Conservation (phyloP, 1,140 invertebrate genomes). For the Mercenaria mercenaria region DNA sequence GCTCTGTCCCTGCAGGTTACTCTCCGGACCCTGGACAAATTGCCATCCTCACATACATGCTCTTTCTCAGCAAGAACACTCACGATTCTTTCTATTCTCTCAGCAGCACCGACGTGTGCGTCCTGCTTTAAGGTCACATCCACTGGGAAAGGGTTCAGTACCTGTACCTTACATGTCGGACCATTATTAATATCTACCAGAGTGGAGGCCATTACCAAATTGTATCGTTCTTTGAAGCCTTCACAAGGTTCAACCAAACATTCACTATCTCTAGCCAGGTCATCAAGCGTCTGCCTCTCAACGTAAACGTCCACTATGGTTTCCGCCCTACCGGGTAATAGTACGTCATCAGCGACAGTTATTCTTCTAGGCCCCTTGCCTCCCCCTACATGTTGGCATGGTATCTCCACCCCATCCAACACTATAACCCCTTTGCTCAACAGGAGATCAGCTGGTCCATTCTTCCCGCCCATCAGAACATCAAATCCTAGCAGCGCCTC, state of each 20-base stretch:
- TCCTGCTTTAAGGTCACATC: not conserved
- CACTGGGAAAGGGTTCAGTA: not conserved
- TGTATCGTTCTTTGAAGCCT: not conserved
- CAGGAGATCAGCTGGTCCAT: not conserved
- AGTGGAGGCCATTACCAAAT: not conserved
- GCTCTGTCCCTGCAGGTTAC: no score
- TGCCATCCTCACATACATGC: not conserved
- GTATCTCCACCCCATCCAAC: not conserved
- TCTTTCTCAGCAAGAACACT: not conserved
- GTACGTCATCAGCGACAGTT: not conserved
- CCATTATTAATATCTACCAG: not conserved
- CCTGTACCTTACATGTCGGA: not conserved
- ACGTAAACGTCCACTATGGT: not conserved
- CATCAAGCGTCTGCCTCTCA: not conserved
- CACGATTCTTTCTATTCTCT: no score
- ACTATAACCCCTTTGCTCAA: not conserved
- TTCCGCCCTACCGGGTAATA: not conserved
- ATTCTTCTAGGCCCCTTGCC: no score
- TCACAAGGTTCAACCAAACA: not conserved
- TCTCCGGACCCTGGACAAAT: no score
- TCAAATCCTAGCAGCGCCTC: not conserved
- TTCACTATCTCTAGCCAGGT: not conserved
- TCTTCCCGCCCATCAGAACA: not conserved
- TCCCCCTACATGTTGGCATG: no score
- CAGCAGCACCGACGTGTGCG: not conserved